These are phyloP conservation scores for Eustalomyia histrio DNA, from an alignment of 2,888 invertebrate genomes.

Conservation along the genomic window DNA sequence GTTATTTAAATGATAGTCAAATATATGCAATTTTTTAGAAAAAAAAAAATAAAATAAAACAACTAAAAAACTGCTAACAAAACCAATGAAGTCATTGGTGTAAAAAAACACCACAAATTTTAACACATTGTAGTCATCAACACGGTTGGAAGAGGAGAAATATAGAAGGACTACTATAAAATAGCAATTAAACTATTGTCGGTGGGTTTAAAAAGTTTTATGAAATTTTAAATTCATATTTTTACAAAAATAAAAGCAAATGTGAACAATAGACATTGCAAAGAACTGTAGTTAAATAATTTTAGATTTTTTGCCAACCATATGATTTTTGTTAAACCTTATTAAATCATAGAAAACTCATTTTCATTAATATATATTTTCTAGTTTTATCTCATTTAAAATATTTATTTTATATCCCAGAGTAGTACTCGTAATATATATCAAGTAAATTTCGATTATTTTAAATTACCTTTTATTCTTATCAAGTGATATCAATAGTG, in stretches of 20 bases:
- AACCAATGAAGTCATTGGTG: conserved; percentile 31
- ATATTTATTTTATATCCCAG: too few species aligned
- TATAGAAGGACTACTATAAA: conserved; percentile 11
- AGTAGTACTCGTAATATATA: too few species aligned
- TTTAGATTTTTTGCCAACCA: conserved; percentile 23
- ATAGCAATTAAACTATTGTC: conserved; percentile 51
- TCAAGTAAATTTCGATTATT: neutral
- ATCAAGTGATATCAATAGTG: neutral
- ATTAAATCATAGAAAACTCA: neutral
- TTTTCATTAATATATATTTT: neutral
- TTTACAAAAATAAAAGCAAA: conserved; percentile 23
- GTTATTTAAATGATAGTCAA: conserved; percentile 33
- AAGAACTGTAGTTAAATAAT: conserved; percentile 6
- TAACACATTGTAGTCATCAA: conserved; percentile 42
- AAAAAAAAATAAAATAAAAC: conserved; percentile 6
- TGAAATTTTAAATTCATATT: conserved; percentile 40
- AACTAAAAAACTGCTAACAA: conserved; percentile 11
- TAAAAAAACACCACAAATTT: conserved; percentile 30
- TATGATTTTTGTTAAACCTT: neutral
- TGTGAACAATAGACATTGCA: neutral
- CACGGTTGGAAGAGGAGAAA: neutral
- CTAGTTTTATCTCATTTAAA: neutral
- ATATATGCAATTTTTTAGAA: conserved; percentile 23
- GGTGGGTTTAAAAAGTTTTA: conserved; percentile 33
- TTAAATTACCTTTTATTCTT: neutral